Evolutionary conservation across 2,888 invertebrate genomes (phyloP), one percentile per base, ranked within the genome.

Genomic region (Chloroclystis v-ata): DNA sequence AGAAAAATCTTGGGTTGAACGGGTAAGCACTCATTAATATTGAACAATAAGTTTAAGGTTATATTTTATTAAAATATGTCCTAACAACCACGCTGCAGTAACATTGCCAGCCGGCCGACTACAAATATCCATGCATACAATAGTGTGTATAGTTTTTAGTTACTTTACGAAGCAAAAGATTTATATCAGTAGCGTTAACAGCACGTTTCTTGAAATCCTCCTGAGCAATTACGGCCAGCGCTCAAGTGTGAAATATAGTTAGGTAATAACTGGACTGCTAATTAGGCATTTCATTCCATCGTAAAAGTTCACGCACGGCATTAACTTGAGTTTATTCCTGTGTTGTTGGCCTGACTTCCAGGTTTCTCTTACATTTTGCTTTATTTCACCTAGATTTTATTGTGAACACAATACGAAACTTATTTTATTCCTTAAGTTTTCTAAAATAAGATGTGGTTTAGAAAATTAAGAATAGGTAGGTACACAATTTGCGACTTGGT

Each of bases 181-280:
- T 52, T 41, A 52, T 52, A 47, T 46, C 42, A 37, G 43, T 56
- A 56, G 48, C 52, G 48, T 37, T 49, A 43, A 24, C 49, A 9
- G 43, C 33, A 29, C 26, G 42, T 47, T 47, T 54, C 60, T 57
- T 56, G 41, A 47, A 54, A 54, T 60, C 51, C 43, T 50, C 41
- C 48, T 41, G 32, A 32, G 55, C 54, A 61, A 63, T 66, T 65
- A 63, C 57, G 57, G 33, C 49, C 54, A 50, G 60, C 68, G 60
- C 58, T 63, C 60, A 49, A 53, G 61, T 63, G 59, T 69, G 57
- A 67, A 65, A 67, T 67, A 67, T 65, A 59, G 59, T 65, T 61
- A 58, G 57, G 61, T 57, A 66, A 60, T 61, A 63, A 63, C 67
- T 57, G 54, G 55, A 47, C 52, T 47, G 54, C 63, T 69, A 67